Base-by-base conservation (phyloP, 2,888 invertebrate species). In the Idaea dimidiata region DNA sequence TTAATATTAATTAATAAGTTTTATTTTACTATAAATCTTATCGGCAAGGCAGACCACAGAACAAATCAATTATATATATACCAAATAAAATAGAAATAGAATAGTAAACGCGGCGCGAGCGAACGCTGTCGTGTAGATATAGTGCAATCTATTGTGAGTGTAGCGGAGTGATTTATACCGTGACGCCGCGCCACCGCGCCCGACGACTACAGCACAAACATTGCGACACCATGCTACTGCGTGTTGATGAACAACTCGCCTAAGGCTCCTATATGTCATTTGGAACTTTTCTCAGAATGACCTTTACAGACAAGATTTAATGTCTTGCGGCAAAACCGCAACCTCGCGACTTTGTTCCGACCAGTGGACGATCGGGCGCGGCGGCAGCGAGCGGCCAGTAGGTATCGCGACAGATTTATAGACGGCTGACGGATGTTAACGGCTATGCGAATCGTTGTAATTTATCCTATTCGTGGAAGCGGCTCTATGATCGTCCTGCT, bases 391-490 rank as follows among this genome's bases (percentile, higher is more conserved):
- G 43, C 43, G 43, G 43, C 8, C 14, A 43, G 43, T n/a, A n/a
- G n/a, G n/a, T 43, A 14, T 43, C 68, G 75, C 69, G 85, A 85
- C 82, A 85, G 84, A 86, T 87, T 86, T 86, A 87, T 86, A 74
- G 78, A 70, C 66, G 73, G 72, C 74, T 72, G 79, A 78, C 73
- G 72, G 78, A 77, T 72, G 70, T 68, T 75, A 76, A 73, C 75
- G 66, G 78, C 78, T 69, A 66, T 73, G 70, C 67, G 61, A 63
- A 60, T 67, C 66, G 66, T 64, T 68, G 67, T 74, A 72, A 73
- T 69, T 77, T 71, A 74, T 72, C 64, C 66, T 69, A 67, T 83
- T 84, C 83, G 80, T 67, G 70, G 84, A 83, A 83, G 65, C 66
- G 57, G 56, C 18, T 17, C 56, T 14, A 8, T 56, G 16, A 54